Evolutionary conservation across 2,113 vertebrate genomes (phyloP).

Genomic region (Archocentrus centrarchus): DNA sequence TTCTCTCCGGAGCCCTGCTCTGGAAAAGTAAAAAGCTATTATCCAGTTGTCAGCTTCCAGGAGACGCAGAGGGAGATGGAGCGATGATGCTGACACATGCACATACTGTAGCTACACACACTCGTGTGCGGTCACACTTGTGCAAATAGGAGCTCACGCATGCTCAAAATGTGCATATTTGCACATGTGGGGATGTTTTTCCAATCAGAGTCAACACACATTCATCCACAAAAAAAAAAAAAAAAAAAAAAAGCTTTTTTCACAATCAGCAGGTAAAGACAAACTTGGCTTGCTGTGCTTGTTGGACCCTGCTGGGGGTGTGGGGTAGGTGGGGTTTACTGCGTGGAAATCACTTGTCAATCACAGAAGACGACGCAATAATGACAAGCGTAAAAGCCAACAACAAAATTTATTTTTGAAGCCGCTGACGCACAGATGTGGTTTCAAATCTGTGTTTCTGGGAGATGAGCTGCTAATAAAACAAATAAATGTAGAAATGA

Average conservation of each 20-base stretch:
- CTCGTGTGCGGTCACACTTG: constrained; percentile 13
- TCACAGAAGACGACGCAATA: background rate
- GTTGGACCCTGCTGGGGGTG: constrained; percentile 17
- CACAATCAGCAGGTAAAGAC: constrained; percentile 24
- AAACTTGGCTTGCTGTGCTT: constrained; percentile 15
- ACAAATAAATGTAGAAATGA: background rate
- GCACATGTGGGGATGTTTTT: constrained; percentile 29
- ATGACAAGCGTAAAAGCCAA: background rate
- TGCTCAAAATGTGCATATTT: constrained; percentile 19
- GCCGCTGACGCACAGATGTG: background rate
- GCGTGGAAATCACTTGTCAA: constrained; percentile 17
- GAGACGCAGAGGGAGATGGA: constrained; percentile 83
- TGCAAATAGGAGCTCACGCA: background rate
- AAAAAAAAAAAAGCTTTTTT: constrained; percentile 11
- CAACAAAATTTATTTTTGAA: background rate
- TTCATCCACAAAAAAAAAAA: background rate
- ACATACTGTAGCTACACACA: constrained; percentile 75
- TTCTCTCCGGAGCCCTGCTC: constrained; percentile 88
- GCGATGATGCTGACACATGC: constrained; percentile 85
- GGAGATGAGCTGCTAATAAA: background rate
- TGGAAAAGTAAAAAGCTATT: constrained; percentile 97
- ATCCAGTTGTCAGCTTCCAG: constrained; percentile 91
- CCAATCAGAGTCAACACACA: constrained; percentile 51
- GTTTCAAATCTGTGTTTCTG: background rate
- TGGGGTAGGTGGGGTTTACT: constrained; percentile 15